Evolutionary conservation across 2,797 vertebrate genomes (phyloP).

Genomic region (Florisuga fusca): DNA sequence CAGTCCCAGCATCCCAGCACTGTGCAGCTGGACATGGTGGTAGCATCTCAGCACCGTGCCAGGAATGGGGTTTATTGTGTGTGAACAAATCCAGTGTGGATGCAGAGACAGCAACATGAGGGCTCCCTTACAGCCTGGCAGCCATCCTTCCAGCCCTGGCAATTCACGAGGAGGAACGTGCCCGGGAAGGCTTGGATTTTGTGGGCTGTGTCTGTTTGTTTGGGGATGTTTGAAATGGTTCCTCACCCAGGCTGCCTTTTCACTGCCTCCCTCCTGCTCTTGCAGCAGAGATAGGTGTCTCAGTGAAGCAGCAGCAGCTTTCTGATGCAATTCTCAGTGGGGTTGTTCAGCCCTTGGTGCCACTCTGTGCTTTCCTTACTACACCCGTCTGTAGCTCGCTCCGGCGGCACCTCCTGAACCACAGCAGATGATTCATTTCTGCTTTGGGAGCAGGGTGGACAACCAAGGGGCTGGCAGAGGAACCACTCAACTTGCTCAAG

Average conservation of each 20-base stretch:
- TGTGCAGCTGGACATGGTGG: not conserved
- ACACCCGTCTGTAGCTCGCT: not conserved
- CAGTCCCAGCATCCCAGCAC: not conserved
- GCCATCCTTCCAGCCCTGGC: not conserved
- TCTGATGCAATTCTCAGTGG: slow-evolving; percentile 49
- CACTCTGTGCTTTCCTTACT: not conserved
- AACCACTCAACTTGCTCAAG: slow-evolving; percentile 7
- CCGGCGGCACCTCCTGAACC: slow-evolving; percentile 41
- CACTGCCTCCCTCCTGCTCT: not conserved
- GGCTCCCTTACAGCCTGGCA: not conserved
- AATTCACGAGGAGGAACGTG: not conserved
- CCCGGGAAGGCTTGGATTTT: not conserved
- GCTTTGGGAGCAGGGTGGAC: slow-evolving; percentile 52
- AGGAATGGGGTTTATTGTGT: fast-evolving
- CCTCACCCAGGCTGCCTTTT: not conserved
- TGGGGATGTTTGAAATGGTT: not conserved
- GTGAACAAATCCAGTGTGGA: not conserved
- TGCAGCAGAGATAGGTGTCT: not conserved
- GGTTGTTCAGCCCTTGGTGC: not conserved
- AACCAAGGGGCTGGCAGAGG: slow-evolving; percentile 12
- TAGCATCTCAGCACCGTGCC: not conserved
- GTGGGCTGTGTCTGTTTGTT: not conserved
- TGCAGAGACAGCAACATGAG: not conserved
- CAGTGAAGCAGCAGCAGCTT: not conserved
- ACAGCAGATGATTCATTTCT: slow-evolving; percentile 58